Percentiles rank a stretch among this genome's conserved stretches.
These are phyloP conservation scores for Scelioninae gen. 1 DNA, from an alignment of 2,888 invertebrate species.

Conservation along the genomic window DNA sequence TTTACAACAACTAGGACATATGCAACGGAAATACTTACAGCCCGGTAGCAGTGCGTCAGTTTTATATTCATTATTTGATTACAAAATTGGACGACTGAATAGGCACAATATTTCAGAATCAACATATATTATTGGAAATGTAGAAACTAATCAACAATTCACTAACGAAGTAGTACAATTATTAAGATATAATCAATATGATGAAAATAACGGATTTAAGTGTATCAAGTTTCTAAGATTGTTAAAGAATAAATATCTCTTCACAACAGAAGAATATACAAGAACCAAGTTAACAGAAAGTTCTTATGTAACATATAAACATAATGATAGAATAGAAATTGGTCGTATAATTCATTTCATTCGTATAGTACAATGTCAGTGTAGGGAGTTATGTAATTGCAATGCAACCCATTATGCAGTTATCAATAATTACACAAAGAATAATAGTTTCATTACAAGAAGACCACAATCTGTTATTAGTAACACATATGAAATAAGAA, in stretches of 20 bases:
- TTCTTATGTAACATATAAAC: constrained; percentile 28
- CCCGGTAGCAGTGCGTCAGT: background rate
- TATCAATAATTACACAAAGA: background rate
- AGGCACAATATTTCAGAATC: constrained; percentile 23
- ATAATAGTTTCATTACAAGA: background rate
- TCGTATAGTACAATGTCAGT: constrained; percentile 47
- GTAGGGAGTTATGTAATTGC: constrained; percentile 46
- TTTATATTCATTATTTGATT: background rate
- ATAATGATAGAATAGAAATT: constrained; percentile 13
- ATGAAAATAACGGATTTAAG: background rate
- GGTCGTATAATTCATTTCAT: constrained; percentile 43
- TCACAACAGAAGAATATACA: constrained; percentile 36
- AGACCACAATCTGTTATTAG: too few relatives aligned
- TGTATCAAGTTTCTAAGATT: constrained; percentile 15
- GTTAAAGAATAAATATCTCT: constrained; percentile 43
- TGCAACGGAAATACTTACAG: constrained; percentile 1
- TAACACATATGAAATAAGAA: too few relatives aligned
- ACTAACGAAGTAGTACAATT: background rate
- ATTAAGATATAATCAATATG: too few relatives aligned
- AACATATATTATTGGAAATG: constrained; percentile 24
- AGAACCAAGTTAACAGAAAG: constrained; percentile 31
- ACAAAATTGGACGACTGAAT: constrained; percentile 36
- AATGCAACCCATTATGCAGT: constrained; percentile 37
- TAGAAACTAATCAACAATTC: background rate
- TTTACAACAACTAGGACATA: constrained; percentile 9